These are phyloP conservation scores for Therioaphis trifolii DNA, from an alignment of 2,888 invertebrate genomes.

Conservation along the genomic window DNA sequence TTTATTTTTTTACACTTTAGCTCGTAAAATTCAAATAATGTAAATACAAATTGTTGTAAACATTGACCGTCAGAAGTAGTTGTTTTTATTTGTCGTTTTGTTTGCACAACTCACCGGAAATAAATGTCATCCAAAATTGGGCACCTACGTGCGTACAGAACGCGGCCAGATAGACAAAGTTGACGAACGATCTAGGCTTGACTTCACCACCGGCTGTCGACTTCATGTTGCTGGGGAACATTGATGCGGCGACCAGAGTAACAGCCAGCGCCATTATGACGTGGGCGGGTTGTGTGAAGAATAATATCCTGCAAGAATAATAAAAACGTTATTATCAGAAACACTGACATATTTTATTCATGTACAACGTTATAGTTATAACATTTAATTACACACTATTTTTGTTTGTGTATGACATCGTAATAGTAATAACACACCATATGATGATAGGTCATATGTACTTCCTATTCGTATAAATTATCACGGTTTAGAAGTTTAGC, in stretches of 20 bases:
- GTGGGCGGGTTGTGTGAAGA: conserved; percentile 82
- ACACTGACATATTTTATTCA: background rate
- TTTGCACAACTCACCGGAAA: conserved; percentile 77
- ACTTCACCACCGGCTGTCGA: conserved; percentile 56
- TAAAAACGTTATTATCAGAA: background rate
- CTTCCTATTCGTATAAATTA: too few species aligned
- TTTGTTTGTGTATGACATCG: too few species aligned
- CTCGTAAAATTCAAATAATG: too few species aligned
- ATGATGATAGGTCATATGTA: too few species aligned
- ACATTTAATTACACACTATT: too few species aligned
- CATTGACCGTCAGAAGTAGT: background rate
- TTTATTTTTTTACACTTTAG: too few species aligned
- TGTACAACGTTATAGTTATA: too few species aligned
- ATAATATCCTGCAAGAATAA: conserved; percentile 74
- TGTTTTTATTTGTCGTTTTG: background rate
- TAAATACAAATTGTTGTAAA: too few species aligned
- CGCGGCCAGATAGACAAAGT: conserved; percentile 80
- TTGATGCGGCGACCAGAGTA: conserved; percentile 71
- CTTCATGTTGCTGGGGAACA: conserved; percentile 69
- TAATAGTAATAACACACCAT: too few species aligned
- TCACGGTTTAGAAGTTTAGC: too few species aligned
- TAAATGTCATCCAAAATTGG: conserved; percentile 93
- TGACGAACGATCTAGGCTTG: conserved; percentile 56
- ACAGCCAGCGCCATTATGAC: conserved; percentile 77
- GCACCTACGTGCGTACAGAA: conserved; percentile 87